Evolutionary conservation across 2,113 vertebrate genomes (phyloP).

Genomic region (Pelusios castaneus): DNA sequence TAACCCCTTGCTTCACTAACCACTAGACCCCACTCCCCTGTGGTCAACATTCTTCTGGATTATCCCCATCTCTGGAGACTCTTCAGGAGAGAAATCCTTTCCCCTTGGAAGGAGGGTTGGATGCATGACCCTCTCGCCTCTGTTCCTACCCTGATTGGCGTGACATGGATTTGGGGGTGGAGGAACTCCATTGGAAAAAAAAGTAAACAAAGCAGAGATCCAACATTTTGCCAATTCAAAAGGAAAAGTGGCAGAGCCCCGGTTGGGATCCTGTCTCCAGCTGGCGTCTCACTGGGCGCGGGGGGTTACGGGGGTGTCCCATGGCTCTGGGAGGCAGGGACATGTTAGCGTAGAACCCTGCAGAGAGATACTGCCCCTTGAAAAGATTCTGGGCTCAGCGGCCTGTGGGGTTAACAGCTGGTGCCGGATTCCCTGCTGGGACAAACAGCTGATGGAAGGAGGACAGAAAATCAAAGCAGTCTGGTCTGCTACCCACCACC

Average conservation of each 20-base stretch:
- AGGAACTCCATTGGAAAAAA: not conserved
- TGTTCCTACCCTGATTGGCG: not conserved
- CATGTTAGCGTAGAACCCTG: not conserved
- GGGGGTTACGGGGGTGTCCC: not conserved
- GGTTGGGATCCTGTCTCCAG: not conserved
- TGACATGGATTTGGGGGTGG: not conserved
- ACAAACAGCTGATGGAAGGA: not conserved
- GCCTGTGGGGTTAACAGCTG: slow-evolving; percentile 5
- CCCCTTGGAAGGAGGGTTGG: not conserved
- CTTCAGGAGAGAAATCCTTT: not conserved
- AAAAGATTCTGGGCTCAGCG: not conserved
- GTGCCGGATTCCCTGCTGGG: not conserved
- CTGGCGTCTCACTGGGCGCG: not conserved
- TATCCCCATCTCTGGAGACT: not conserved
- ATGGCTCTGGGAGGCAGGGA: not conserved
- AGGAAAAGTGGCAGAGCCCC: not conserved
- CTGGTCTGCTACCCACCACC: not conserved
- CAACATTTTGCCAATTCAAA: not conserved
- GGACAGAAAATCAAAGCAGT: slow-evolving; percentile 5
- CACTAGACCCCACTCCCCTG: not conserved
- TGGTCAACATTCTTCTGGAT: not conserved
- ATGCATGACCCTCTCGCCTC: not conserved
- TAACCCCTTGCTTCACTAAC: not conserved
- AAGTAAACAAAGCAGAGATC: not conserved
- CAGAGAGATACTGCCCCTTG: slow-evolving; percentile 12